phyloP scores from a whole-genome alignment of 2,113 vertebrate species.

The Zosterops hypoxanthus region DNA sequence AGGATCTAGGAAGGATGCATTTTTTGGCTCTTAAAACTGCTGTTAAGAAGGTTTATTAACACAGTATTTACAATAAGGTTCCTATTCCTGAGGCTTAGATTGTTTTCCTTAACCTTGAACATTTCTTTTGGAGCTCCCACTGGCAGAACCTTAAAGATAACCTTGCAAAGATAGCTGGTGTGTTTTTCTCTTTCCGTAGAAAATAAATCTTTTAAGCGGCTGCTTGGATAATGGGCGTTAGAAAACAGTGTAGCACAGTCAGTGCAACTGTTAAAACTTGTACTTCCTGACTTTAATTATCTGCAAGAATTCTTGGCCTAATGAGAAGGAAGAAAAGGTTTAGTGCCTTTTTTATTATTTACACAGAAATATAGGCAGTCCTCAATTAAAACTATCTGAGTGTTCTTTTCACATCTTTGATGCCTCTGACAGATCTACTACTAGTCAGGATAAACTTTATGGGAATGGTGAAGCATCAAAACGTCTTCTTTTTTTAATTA shows the following conservation, averaged over 20 bases:
- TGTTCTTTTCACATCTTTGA: conserved; percentile 12
- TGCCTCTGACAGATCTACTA: not conserved
- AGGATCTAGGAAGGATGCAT: not conserved
- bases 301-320: conserved; percentile 40
- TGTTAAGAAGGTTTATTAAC: not conserved
- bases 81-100: not conserved
- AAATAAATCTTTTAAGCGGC: conserved; percentile 8
- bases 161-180: not conserved
- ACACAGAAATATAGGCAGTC: conserved; percentile 14
- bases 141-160: conserved; percentile 14
- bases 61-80: not conserved
- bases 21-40: not conserved
- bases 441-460: not conserved
- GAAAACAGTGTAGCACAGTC: not conserved
- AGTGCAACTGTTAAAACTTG: conserved; percentile 38
- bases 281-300: conserved; percentile 56
- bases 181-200: not conserved
- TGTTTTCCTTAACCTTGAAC: not conserved
- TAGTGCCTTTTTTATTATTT: conserved; percentile 42
- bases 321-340: conserved; percentile 46
- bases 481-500: not conserved
- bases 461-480: not conserved
- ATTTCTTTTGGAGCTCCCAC: not conserved
- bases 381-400: conserved; percentile 21
- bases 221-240: conserved; percentile 11